Evolutionary conservation across 1,140 invertebrate species (phyloP), one percentile per base, ranked within the genome.

Genomic region (Drusus annulatus): DNA sequence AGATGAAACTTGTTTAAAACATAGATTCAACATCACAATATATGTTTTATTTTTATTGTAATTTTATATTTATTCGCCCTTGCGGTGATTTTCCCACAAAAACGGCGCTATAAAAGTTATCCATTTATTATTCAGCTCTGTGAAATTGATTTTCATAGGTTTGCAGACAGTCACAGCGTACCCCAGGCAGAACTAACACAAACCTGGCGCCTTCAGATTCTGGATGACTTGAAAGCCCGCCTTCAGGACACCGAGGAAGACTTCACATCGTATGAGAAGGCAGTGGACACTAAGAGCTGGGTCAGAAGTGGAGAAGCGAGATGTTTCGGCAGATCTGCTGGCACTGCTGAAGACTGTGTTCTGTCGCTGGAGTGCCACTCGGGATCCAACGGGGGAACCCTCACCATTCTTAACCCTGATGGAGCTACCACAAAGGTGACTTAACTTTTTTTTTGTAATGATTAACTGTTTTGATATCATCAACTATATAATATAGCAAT

Each of bases 251-350:
- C 90, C 81, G 83, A 89, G 28, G 84, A 90, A 69, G 90, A 93
- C 84, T 89, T 92, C 74, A 87, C 91, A 17, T 87, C 90, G 56
- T 95, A 93, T 87, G 93, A 94, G 86, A 91, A 93, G 84, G 95
- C 95, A 16, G 91, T 96, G 58, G 95, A 96, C 89, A 94, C 94
- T 84, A 94, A 93, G 23, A 95, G 95, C 0, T 97, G 95, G 95
- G 91, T 95, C 0, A 95, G 96, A 85, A 94, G 93, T 81, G 94
- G 94, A 23, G 93, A 95, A 85, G 94, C 94, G 5, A 92, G 94
- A 84, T 93, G 92, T 81, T 92, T 92, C 86, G 90, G 94, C 63
- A 91, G 91, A 85, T 88, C 89, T 28, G 91, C 89, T 82, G 89
- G 88, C 52, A 88, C 87, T 3, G 94, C 92, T 87, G 92, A 94